Conservation (phyloP, 2,888 invertebrate genomes). For the Pollenia amentaria region DNA sequence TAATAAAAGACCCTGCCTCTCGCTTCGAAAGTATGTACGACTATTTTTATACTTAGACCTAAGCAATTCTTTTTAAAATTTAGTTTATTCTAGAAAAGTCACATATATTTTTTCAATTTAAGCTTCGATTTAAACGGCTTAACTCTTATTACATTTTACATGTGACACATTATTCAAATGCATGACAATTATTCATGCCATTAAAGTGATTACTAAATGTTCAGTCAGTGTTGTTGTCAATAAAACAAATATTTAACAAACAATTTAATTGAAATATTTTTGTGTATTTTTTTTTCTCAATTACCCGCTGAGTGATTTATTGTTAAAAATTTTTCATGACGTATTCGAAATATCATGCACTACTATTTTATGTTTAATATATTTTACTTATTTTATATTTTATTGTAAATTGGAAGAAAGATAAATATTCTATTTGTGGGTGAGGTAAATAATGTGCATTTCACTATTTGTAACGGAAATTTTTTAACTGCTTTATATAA, state of each 20-base stretch:
- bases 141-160: conserved; percentile 6
- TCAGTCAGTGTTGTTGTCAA: conserved; percentile 50
- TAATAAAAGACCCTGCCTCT: neutral
- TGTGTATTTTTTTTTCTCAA: conserved; percentile 30
- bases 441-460: conserved; percentile 50
- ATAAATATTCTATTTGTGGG: conserved; percentile 28
- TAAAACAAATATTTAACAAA: conserved; percentile 61
- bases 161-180: conserved; percentile 80
- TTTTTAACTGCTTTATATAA: conserved; percentile 37
- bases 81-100: neutral
- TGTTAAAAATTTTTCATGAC: conserved; percentile 75
- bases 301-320: conserved; percentile 66
- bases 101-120: neutral
- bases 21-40: neutral
- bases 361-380: neutral
- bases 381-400: conserved; percentile 9
- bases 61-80: neutral
- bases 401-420: conserved; percentile 8
- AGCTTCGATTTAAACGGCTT: neutral
- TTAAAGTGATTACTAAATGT: conserved; percentile 74
- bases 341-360: conserved; percentile 40
- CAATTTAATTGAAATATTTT: conserved; percentile 75
- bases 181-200: conserved; percentile 77
- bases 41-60: conserved; percentile 33
- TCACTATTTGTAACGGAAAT: conserved; percentile 57